These are phyloP conservation scores for Proterorhinus semilunaris DNA, from an alignment of 2,113 vertebrate species.

Conservation along the genomic window DNA sequence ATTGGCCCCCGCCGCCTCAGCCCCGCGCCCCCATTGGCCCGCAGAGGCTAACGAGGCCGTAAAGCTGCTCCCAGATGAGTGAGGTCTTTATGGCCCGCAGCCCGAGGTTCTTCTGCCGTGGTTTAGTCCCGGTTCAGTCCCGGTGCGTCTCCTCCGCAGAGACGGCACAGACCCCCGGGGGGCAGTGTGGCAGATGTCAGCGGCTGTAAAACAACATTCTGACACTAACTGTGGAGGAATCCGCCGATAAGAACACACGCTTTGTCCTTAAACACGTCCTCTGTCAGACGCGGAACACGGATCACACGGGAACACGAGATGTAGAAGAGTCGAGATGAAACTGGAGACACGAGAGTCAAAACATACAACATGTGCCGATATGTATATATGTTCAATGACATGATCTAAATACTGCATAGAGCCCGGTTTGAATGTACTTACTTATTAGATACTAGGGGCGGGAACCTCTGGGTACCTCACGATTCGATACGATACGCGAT, in stretches of 20 bases:
- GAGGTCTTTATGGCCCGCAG: not conserved
- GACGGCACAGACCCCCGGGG: conserved; percentile 37
- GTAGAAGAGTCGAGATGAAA: no score
- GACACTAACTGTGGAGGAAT: conserved; percentile 18
- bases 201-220: conserved; percentile 43
- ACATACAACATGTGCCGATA: no score
- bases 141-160: conserved; percentile 10
- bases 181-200: conserved; percentile 51
- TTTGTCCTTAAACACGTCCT: conserved; percentile 3
- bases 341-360: no score
- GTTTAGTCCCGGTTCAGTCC: not conserved
- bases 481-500: no score
- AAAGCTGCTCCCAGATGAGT: conserved; percentile 31
- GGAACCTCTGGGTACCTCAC: no score
- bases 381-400: no score
- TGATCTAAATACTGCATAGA: no score
- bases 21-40: conserved; percentile 9
- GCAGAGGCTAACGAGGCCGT: conserved; percentile 35
- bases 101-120: not conserved
- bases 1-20: conserved; percentile 13
- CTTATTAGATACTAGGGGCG: no score
- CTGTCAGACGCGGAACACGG: not conserved
- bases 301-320: no score
- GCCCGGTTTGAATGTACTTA: no score
- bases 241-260: not conserved